Evolutionary conservation across 2,888 invertebrate species (phyloP).

Genomic region (Prenolepis imparis): DNA sequence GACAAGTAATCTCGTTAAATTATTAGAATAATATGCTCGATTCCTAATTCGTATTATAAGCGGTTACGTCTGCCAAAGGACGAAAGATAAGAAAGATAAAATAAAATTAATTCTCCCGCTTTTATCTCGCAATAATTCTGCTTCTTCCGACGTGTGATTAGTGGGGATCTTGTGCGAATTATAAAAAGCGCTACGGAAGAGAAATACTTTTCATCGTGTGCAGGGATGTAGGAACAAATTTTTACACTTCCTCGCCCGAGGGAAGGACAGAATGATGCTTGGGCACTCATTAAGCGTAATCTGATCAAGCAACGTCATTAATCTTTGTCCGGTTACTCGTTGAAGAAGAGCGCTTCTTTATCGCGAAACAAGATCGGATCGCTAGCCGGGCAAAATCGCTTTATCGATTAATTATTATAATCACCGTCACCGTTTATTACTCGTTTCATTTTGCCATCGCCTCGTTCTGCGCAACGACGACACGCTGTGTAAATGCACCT

Average conservation of each 20-base stretch:
- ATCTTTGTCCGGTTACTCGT: slow-evolving; percentile 65
- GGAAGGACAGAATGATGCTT: slow-evolving; percentile 37
- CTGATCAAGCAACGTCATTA: slow-evolving; percentile 70
- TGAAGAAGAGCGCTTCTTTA: slow-evolving; percentile 39
- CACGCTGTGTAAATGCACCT: slow-evolving; percentile 34
- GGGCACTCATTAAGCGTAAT: slow-evolving; percentile 73
- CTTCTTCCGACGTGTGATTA: slow-evolving; percentile 51
- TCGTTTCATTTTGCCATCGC: background rate
- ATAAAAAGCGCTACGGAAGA: slow-evolving; percentile 30
- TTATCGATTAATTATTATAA: slow-evolving; percentile 68
- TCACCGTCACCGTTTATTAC: slow-evolving; percentile 57
- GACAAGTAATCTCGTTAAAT: slow-evolving; percentile 12
- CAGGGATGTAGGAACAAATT: slow-evolving; percentile 35
- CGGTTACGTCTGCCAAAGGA: background rate
- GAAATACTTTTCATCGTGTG: slow-evolving; percentile 31
- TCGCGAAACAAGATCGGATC: slow-evolving; percentile 54
- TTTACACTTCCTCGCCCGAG: slow-evolving; percentile 20
- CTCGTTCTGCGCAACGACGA: slow-evolving; percentile 26
- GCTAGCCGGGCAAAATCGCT: slow-evolving; percentile 38
- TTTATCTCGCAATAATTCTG: slow-evolving; percentile 50
- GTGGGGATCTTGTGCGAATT: slow-evolving; percentile 47
- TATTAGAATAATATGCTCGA: background rate
- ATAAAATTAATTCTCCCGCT: slow-evolving; percentile 44
- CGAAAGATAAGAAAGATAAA: slow-evolving; percentile 29
- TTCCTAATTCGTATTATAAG: slow-evolving; percentile 13